Conservation (phyloP, 2,797 vertebrate genomes). For the Sebastes minor region DNA sequence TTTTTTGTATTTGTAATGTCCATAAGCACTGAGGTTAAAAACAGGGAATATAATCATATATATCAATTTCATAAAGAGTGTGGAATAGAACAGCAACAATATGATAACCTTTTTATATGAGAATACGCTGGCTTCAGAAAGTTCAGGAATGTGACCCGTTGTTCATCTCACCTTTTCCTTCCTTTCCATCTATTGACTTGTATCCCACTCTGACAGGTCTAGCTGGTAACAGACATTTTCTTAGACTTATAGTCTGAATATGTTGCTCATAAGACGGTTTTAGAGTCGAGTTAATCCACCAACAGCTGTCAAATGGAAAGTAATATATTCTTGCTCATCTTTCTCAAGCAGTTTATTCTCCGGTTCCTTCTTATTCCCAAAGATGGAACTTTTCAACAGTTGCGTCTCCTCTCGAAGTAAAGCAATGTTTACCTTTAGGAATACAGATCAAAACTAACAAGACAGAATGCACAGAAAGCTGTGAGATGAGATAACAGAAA, state of each 20-base stretch:
- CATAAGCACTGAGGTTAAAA: not conserved
- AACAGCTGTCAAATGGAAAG: conserved; percentile 46
- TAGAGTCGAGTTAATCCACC: conserved; percentile 38
- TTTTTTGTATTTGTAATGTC: not conserved
- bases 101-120: not conserved
- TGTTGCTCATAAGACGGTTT: conserved; percentile 30
- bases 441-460: conserved; percentile 3
- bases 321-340: conserved; percentile 29
- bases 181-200: conserved; percentile 28
- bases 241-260: conserved; percentile 16
- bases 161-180: not conserved
- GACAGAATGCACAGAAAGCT: not conserved
- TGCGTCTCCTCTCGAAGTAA: not conserved
- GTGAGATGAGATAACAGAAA: not conserved
- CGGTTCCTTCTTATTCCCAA: not conserved
- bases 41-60: not conserved
- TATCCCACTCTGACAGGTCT: conserved; percentile 36
- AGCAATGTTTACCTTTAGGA: conserved; percentile 7
- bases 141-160: not conserved
- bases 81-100: not conserved
- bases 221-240: conserved; percentile 8
- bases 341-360: conserved; percentile 32
- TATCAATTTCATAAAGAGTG: not conserved
- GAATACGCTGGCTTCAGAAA: not conserved
- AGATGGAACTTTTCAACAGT: conserved; percentile 27